Evolutionary conservation across 1,140 invertebrate species (phyloP), one percentile per base, ranked within the genome.

Genomic region (Papilio machaon): DNA sequence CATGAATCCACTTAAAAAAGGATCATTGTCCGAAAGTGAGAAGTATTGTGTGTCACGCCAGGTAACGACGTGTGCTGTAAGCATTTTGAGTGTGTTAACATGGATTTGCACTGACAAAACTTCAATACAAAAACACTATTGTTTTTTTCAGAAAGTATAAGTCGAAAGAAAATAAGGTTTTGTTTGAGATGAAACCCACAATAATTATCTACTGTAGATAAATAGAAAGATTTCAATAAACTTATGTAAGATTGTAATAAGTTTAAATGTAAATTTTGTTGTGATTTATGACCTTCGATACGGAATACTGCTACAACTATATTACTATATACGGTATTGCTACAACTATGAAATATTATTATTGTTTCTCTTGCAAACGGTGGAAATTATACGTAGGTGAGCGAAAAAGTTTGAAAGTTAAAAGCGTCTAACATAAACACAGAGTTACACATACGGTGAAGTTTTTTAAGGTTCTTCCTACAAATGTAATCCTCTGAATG

Each of bases 21-120:
- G 77, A 80, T 83, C 80, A 54, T 73, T 83, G 60, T 73, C 23
- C 46, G 76, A 77, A 85, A 85, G 80, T 83, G 74, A 82, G 80
- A 81, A 78, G 52, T 70, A 74, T 80, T 77, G 30, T 76, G 80
- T 79, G 54, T 73, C 77, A 70, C 38, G 64, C 30, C 30, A 84
- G 17, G 54, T 58, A 58, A 38, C 52, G 30, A 35, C 23, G 60
- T 30, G 64, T 73, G 64, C 46, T 67, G 43, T 67, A 47, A 73
- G 74, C 35, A 35, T 80, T 64, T 83, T 75, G 75, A 70, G 76
- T 70, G 67, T 64, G 30, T 73, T 10, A 15, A 13, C 13, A 52
- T 43, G 7, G 38, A 43, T 54, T 54, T 6, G 17, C 54, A 58
- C n/a, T 19, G 54, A 6, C 7, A 19, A 58, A 58, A 58, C 7